Evolutionary conservation across 2,113 vertebrate species (phyloP).

Genomic region (Pangasianodon gigas): DNA sequence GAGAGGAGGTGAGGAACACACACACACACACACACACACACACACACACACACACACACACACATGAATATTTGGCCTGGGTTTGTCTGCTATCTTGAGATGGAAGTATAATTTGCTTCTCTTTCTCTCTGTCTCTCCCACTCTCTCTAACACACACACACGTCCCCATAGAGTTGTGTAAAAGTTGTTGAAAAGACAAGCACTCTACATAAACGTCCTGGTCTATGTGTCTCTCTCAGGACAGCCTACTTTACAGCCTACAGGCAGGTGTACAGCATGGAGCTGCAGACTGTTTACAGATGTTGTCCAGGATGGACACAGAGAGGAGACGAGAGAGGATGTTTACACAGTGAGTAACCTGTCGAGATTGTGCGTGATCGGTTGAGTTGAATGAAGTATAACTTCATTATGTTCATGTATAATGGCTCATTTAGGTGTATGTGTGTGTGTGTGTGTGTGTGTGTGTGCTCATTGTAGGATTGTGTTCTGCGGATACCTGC

Average conservation of each 20-base stretch:
- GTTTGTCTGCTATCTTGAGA: not conserved
- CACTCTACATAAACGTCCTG: not conserved
- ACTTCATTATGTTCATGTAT: not conserved
- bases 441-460: not conserved
- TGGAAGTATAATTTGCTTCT: not conserved
- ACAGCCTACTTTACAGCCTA: constrained; percentile 78
- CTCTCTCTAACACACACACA: not conserved
- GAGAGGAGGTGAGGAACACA: constrained; percentile 78
- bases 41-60: constrained; percentile 15
- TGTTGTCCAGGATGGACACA: constrained; percentile 82
- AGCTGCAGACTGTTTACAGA: constrained; percentile 71
- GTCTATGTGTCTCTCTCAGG: constrained; percentile 63
- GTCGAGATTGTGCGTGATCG: not conserved
- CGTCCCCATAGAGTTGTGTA: no score
- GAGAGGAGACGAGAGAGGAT: constrained; percentile 72
- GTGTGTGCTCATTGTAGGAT: constrained; percentile 60
- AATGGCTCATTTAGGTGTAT: not conserved
- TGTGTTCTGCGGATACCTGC: constrained; percentile 74
- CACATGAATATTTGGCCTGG: not conserved
- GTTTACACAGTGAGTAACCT: constrained; percentile 78
- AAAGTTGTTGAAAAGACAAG: no score
- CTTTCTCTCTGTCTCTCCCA: not conserved
- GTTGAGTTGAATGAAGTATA: no score
- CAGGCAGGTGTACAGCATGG: constrained; percentile 77
- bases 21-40: no score